phyloP scores from a whole-genome alignment of 64 coral and sea anemone species.

The Dendrophyllia cribrosa region DNA sequence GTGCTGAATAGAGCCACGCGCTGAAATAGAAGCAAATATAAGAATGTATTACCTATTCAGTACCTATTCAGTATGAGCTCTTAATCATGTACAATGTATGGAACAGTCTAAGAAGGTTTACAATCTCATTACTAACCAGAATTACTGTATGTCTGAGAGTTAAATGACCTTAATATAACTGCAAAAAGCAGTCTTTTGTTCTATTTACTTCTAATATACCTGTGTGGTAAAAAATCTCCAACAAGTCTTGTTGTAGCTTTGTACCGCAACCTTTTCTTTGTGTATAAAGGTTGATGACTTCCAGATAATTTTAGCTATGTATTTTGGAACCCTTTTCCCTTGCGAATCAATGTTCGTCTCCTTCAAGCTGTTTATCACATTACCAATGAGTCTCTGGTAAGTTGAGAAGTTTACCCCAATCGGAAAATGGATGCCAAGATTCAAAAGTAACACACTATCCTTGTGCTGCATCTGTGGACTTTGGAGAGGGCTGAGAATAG shows the following conservation, averaged over 20 bases:
- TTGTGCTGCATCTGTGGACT: background rate
- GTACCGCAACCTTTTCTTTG: slow-evolving; percentile 15
- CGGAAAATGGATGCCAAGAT: slow-evolving; percentile 76
- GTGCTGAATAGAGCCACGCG: slow-evolving; percentile 79
- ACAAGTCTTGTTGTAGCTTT: slow-evolving; percentile 10
- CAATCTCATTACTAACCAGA: too few relatives aligned
- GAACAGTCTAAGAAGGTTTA: too few relatives aligned
- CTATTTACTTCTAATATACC: background rate
- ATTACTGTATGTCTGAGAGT: too few relatives aligned
- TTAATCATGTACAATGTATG: too few relatives aligned
- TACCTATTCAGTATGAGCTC: too few relatives aligned
- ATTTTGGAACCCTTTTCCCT: background rate
- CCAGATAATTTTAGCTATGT: slow-evolving; percentile 40
- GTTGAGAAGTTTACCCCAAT: slow-evolving; percentile 77
- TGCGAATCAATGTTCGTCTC: slow-evolving; percentile 14
- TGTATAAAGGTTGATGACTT: slow-evolving; percentile 41
- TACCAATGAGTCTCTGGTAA: slow-evolving; percentile 67
- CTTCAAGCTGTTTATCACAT: slow-evolving; percentile 48
- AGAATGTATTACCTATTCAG: too few relatives aligned
- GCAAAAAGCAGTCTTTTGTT: too few relatives aligned
- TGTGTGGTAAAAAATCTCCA: slow-evolving; percentile 55
- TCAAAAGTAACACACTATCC: slow-evolving; percentile 69
- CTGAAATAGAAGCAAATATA: slow-evolving; percentile 58
- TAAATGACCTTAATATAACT: too few relatives aligned
- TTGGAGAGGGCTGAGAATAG: slow-evolving; percentile 19